Conservation (phyloP, 1,140 invertebrate genomes). For the Achroia grisella region DNA sequence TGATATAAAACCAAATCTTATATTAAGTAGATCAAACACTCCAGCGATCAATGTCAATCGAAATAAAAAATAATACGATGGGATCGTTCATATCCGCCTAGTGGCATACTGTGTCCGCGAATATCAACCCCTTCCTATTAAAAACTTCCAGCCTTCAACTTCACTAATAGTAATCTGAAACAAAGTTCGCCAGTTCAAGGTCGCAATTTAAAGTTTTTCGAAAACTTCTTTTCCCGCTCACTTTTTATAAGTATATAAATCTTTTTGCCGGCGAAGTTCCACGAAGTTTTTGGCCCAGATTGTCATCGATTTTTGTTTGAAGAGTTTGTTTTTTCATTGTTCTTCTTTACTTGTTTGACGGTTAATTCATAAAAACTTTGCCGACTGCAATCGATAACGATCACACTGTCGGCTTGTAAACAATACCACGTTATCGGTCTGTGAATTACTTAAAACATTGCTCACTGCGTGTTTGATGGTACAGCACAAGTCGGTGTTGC, state of each 20-base stretch:
- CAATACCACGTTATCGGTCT: slow-evolving; percentile 18
- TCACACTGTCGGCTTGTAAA: slow-evolving; percentile 46
- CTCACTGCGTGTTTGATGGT: too few species aligned
- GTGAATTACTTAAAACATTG: neutral
- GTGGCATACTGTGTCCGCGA: slow-evolving; percentile 31
- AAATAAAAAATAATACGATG: slow-evolving; percentile 37
- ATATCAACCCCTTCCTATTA: slow-evolving; percentile 61
- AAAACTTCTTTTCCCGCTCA: slow-evolving; percentile 67
- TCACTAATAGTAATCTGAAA: slow-evolving; percentile 73
- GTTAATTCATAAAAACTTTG: slow-evolving; percentile 73
- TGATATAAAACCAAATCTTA: slow-evolving; percentile 17
- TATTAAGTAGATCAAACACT: slow-evolving; percentile 22
- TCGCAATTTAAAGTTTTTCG: slow-evolving; percentile 75
- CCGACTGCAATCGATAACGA: slow-evolving; percentile 62
- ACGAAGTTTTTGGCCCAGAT: slow-evolving; percentile 72
- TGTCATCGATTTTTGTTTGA: slow-evolving; percentile 74
- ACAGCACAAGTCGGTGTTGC: too few species aligned
- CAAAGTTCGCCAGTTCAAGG: slow-evolving; percentile 73
- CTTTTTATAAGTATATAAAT: slow-evolving; percentile 74
- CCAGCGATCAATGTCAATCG: too few species aligned
- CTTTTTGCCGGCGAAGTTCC: slow-evolving; percentile 69
- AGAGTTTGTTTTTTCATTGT: slow-evolving; percentile 74
- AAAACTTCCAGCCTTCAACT: slow-evolving; percentile 67
- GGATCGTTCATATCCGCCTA: too few species aligned
- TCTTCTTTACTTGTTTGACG: slow-evolving; percentile 73